A percentile compares a stretch with the other conserved stretches of the same genome.
Conservation (phyloP, 2,797 vertebrate species). For the Sus cebifrons region DNA sequence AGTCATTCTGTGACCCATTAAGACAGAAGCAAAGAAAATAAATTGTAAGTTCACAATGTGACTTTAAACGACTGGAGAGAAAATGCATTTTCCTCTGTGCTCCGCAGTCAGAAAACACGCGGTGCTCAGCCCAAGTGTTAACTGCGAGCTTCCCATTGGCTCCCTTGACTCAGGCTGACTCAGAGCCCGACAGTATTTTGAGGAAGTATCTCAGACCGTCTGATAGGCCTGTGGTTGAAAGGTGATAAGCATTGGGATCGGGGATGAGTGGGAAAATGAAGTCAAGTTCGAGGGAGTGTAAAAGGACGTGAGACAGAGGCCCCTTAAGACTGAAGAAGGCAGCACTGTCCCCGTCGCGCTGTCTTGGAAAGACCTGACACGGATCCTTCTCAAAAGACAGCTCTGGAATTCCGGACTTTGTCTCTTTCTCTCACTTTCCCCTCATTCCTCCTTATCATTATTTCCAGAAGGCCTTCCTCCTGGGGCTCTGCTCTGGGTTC, state of each 20-base stretch:
- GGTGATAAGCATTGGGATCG: background rate
- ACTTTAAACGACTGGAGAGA: background rate
- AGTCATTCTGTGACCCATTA: background rate
- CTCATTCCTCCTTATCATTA: background rate
- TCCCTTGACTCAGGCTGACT: background rate
- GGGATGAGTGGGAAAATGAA: constrained; percentile 17
- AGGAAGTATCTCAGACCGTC: background rate
- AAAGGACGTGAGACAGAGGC: constrained; percentile 29
- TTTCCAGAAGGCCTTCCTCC: background rate
- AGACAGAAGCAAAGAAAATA: background rate
- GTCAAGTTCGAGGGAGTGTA: background rate
- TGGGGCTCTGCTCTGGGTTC: background rate
- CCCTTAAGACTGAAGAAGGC: constrained; percentile 25
- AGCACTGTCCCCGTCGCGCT: background rate
- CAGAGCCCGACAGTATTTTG: background rate
- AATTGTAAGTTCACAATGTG: background rate
- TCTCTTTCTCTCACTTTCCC: background rate
- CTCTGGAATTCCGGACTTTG: background rate
- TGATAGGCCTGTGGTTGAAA: constrained; percentile 3
- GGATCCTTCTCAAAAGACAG: background rate
- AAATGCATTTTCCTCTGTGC: background rate
- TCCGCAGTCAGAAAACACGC: background rate
- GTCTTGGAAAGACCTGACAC: background rate
- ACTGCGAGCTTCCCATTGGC: background rate
- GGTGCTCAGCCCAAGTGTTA: background rate